Conservation (phyloP, 2,888 invertebrate genomes). For the Calameuta idolon region DNA sequence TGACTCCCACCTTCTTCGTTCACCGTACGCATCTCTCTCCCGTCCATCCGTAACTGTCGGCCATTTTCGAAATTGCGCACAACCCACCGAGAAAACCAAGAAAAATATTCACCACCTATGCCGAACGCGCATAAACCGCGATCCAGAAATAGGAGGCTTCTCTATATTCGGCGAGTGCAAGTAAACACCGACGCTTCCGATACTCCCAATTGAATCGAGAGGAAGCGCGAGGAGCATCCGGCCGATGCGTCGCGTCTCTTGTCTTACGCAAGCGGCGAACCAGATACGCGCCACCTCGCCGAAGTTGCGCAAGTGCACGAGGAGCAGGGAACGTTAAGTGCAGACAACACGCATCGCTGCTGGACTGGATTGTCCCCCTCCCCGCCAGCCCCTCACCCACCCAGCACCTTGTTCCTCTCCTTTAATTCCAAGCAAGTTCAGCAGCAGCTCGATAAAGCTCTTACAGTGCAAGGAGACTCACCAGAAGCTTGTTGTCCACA, state of each 20-base stretch:
- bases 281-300: not conserved
- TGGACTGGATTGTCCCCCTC: not conserved
- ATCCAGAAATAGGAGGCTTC: not conserved
- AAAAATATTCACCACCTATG: not conserved
- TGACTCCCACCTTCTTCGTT: not conserved
- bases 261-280: not conserved
- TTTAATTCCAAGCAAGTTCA: not conserved
- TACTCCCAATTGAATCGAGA: not conserved
- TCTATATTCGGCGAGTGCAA: not conserved
- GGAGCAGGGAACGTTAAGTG: not conserved
- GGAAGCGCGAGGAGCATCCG: not conserved
- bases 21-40: not conserved
- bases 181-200: not conserved
- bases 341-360: no score
- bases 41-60: not conserved
- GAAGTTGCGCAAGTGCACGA: not conserved
- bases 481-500: conserved; percentile 96
- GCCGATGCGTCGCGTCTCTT: not conserved
- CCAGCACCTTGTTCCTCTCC: not conserved
- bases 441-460: conserved; percentile 3
- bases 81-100: not conserved
- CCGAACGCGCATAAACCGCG: not conserved
- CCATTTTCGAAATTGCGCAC: not conserved
- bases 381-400: no score
- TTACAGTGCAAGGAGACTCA: conserved; percentile 66